Base-by-base conservation (phyloP, 2,113 vertebrate species). In the Noturus placidus region DNA sequence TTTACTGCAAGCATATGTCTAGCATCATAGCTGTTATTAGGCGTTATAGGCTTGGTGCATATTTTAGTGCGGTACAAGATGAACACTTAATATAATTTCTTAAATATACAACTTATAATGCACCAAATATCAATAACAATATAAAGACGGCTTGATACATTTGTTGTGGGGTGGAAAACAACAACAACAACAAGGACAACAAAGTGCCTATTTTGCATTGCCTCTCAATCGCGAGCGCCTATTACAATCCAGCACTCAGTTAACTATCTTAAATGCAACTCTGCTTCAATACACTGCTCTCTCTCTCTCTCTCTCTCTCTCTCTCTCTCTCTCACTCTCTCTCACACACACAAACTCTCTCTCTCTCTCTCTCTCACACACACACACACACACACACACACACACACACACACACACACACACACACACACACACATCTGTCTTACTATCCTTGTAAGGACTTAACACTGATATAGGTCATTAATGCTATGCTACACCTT, bases 201-300 rank as follows among this genome's bases (percentile, higher is more conserved):
- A 67, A 30, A 46, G 52, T 59, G 30, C 52, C 79, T 61, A 35
- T 59, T 82, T 38, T 67, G 67, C 25, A 54, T 25, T 70, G 42
- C 8, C 61, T n/a, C 30, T n/a, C 11, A 72, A 77, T 27, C 82
- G 25, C 15, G 4, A 72, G 14, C 63, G 69, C 76, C 86, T 57
- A 33, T 83, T 83, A 61, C 54, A 63, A 77, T 80, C 57, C 50
- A 76, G 57, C 54, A 76, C 86, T 84, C 52, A 61, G 79, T 90
- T 86, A 82, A 74, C 69, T 77, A 84, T 46, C 77, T 88, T 90
- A 90, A 88, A 82, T 86, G 27, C 83, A 85, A 63, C 27, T 30
- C 69, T 79, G 42, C 35, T 88, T 86, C 82, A 87, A 80, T 54
- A 88, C 59, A 33, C 30, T 4, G 14, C 63, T 63, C 61, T 10